A percentile compares a stretch with the other conserved stretches of the same genome.
These are phyloP conservation scores for Chaetorhynchus papuensis DNA, from an alignment of 2,113 vertebrate species.

Conservation along the genomic window DNA sequence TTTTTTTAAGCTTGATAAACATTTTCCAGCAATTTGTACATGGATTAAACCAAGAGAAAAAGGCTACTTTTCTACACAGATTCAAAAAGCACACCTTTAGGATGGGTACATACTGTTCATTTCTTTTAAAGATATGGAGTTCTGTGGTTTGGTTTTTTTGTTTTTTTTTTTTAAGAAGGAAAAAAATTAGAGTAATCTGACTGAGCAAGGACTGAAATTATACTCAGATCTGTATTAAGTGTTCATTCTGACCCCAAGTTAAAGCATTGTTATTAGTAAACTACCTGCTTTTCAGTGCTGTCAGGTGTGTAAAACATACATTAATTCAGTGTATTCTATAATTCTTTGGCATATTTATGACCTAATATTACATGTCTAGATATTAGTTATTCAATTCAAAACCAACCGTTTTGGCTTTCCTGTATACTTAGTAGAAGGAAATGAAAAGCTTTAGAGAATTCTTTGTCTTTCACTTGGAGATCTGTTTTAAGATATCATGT, in stretches of 20 bases:
- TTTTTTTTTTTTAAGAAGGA: background rate
- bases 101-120: fast-evolving
- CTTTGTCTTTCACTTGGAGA: fast-evolving
- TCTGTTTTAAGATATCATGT: background rate
- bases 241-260: background rate
- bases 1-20: background rate
- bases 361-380: background rate
- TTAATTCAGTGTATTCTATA: background rate
- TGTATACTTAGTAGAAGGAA: background rate
- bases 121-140: background rate
- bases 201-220: background rate
- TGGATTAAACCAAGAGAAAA: background rate
- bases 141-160: background rate
- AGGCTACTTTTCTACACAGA: background rate
- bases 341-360: background rate
- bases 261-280: background rate
- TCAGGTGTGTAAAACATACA: background rate
- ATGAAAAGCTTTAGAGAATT: background rate
- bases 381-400: background rate
- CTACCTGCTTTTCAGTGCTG: background rate
- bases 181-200: background rate
- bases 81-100: background rate
- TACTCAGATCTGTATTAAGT: background rate
- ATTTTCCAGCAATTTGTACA: background rate
- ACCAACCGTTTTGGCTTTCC: background rate